phyloP scores from a whole-genome alignment of 2,797 vertebrate species.

The Peromyscus eremicus region DNA sequence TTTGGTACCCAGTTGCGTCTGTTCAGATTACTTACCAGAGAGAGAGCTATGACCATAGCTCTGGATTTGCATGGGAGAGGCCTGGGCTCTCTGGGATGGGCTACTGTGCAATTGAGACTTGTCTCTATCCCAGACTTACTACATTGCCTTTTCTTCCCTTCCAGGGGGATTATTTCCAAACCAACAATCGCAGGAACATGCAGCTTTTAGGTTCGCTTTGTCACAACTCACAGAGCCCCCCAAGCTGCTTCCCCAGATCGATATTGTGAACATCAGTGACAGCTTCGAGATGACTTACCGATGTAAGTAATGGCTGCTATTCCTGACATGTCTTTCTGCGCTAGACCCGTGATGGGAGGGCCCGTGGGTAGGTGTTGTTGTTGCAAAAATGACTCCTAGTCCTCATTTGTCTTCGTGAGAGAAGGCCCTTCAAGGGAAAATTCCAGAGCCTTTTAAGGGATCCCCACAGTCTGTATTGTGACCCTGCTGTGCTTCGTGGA shows the following conservation, averaged over 20 bases:
- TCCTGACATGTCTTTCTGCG: constrained; percentile 52
- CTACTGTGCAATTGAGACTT: not conserved
- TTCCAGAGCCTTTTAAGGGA: constrained; percentile 71
- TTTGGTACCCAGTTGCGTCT: not conserved
- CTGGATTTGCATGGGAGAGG: not conserved
- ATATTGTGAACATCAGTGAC: constrained; percentile 99
- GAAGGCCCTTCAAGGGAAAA: constrained; percentile 63
- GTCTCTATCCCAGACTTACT: not conserved
- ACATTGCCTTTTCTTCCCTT: constrained; percentile 82
- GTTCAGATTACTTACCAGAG: not conserved
- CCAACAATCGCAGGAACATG: constrained; percentile 99
- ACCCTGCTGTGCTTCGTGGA: constrained; percentile 55
- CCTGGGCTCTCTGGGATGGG: not conserved
- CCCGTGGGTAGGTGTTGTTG: not conserved
- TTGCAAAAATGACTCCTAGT: constrained; percentile 40
- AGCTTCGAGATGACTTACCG: constrained; percentile 99
- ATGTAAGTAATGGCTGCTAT: constrained; percentile 92
- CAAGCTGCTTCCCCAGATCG: constrained; percentile 99
- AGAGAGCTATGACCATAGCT: not conserved
- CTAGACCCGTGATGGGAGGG: constrained; percentile 16
- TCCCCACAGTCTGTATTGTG: constrained; percentile 57
- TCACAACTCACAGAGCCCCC: constrained; percentile 98
- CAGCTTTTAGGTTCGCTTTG: constrained; percentile 98
- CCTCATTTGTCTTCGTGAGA: constrained; percentile 55
- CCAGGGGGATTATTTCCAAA: constrained; percentile 98